Evolutionary conservation across 1,140 invertebrate species (phyloP).

Genomic region (Leucophenga varia): DNA sequence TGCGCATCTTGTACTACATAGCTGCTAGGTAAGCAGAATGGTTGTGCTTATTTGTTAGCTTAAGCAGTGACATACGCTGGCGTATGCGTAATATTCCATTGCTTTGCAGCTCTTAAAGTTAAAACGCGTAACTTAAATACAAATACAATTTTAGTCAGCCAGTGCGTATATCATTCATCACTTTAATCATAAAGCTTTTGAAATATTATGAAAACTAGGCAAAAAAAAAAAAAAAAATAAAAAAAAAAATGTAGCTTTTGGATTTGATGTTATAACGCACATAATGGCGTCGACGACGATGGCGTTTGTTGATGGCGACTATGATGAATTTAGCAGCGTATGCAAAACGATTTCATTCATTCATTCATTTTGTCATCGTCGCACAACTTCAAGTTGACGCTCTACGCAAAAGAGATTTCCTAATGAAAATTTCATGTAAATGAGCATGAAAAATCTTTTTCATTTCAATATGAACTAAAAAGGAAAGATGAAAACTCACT

Average conservation of each 20-base stretch:
- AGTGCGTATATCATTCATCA: background rate
- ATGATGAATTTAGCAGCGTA: constrained; percentile 54
- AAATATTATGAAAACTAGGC: background rate
- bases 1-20: too few relatives aligned
- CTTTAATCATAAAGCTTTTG: too few relatives aligned
- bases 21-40: too few relatives aligned
- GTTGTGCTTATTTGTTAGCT: too few relatives aligned
- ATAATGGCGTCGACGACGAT: constrained; percentile 28
- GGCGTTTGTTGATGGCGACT: too few relatives aligned
- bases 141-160: background rate
- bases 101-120: too few relatives aligned
- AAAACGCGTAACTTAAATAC: too few relatives aligned
- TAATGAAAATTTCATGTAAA: constrained; percentile 56
- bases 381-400: background rate
- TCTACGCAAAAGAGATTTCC: background rate
- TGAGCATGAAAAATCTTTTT: constrained; percentile 55
- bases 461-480: constrained; percentile 23
- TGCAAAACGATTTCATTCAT: constrained; percentile 53
- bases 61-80: too few relatives aligned
- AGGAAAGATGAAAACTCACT: background rate
- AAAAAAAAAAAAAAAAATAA: background rate
- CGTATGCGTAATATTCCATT: too few relatives aligned
- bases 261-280: constrained; percentile 52
- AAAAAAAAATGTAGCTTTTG: constrained; percentile 10
- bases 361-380: constrained; percentile 24